Percentiles rank a stretch among this genome's conserved stretches.
These are phyloP conservation scores for Misgurnus mizolepis DNA, from an alignment of 2,113 vertebrate species.

Conservation along the genomic window DNA sequence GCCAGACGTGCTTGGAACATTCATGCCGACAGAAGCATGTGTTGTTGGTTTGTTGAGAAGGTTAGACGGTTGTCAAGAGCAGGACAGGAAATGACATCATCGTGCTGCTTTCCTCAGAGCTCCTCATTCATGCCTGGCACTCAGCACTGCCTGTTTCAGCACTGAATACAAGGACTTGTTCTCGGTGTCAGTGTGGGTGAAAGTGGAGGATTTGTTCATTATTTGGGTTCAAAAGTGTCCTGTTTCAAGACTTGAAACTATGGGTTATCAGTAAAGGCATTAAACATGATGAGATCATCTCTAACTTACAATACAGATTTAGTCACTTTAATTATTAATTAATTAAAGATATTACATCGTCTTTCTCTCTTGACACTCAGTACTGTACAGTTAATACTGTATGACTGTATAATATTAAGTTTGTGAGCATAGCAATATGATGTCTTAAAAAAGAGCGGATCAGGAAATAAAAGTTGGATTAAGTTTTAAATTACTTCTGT, in stretches of 20 bases:
- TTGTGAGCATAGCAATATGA: neutral
- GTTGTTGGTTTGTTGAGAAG: slow-evolving; percentile 62
- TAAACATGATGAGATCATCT: neutral
- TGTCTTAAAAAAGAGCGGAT: neutral
- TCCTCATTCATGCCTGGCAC: slow-evolving; percentile 19
- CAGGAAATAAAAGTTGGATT: neutral
- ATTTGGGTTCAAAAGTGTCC: neutral
- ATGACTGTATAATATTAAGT: too few relatives aligned
- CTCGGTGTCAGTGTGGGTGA: neutral
- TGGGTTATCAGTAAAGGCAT: neutral
- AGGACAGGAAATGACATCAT: slow-evolving; percentile 67
- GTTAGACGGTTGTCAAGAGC: slow-evolving; percentile 63
- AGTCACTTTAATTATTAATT: too few relatives aligned
- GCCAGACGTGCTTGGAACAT: neutral
- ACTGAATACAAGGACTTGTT: slow-evolving; percentile 14
- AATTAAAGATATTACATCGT: too few relatives aligned
- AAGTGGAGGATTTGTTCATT: neutral
- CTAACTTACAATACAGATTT: too few relatives aligned
- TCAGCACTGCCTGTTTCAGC: neutral
- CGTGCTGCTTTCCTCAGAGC: slow-evolving; percentile 3
- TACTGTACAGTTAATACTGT: too few relatives aligned
- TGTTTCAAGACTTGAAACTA: neutral
- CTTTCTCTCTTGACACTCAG: too few relatives aligned
- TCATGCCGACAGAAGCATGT: neutral
- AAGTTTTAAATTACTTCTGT: neutral